Evolutionary conservation across 2,888 invertebrate genomes (phyloP).

Genomic region (Ophioninae sp.): DNA sequence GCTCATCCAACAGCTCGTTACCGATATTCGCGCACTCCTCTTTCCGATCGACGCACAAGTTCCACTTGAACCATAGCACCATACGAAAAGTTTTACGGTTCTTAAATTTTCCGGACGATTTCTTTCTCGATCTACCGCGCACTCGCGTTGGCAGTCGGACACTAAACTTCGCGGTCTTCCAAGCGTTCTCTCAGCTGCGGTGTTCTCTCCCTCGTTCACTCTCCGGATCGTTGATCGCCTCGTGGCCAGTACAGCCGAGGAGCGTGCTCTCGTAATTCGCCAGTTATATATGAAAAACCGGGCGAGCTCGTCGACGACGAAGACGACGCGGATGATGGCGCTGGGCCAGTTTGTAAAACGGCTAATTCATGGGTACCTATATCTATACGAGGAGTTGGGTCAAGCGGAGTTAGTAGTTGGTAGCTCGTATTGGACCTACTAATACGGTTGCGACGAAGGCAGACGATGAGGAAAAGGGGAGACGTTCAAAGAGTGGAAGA

Average conservation of each 20-base stretch:
- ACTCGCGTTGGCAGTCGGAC: background rate
- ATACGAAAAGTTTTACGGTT: background rate
- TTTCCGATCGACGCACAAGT: conserved; percentile 39
- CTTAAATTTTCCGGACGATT: background rate
- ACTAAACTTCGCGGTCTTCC: background rate
- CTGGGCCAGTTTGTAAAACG: conserved; percentile 76
- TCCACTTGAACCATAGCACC: conserved; percentile 38
- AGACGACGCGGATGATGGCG: conserved; percentile 70
- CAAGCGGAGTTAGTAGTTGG: conserved; percentile 62
- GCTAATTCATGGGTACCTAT: conserved; percentile 72
- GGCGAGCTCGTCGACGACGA: conserved; percentile 44
- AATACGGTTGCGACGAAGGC: conserved; percentile 57
- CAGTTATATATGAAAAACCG: conserved; percentile 22
- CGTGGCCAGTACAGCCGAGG: background rate
- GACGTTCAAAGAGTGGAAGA: conserved; percentile 26
- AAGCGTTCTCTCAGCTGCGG: background rate
- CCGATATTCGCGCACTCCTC: conserved; percentile 26
- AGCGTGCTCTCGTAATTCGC: conserved; percentile 1
- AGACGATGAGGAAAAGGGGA: conserved; percentile 40
- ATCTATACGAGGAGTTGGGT: conserved; percentile 65
- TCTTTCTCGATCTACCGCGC: background rate
- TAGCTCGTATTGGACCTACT: conserved; percentile 36
- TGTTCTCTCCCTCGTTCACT: background rate
- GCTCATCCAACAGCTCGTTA: conserved; percentile 41
- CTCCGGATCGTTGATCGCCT: background rate